Evolutionary conservation across 2,797 vertebrate genomes (phyloP).

Genomic region (Mus caroli): DNA sequence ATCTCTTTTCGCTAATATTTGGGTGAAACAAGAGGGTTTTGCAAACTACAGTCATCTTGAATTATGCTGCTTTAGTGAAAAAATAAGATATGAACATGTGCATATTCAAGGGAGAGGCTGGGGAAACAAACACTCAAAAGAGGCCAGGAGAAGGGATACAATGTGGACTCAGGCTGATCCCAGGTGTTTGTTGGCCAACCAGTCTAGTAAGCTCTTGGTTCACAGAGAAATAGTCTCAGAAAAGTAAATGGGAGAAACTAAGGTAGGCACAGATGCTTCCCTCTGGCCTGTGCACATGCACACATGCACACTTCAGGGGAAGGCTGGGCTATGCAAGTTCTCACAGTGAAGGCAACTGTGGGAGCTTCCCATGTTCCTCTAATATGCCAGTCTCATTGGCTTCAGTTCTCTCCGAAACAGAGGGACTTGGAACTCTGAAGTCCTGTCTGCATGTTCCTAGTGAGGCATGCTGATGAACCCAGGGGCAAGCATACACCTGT

Average conservation of each 20-base stretch:
- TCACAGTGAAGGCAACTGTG: background rate
- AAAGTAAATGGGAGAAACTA: background rate
- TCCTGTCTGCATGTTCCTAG: background rate
- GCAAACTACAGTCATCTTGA: slow-evolving; percentile 44
- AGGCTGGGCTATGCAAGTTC: background rate
- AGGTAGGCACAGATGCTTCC: background rate
- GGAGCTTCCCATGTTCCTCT: background rate
- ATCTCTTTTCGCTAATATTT: slow-evolving; percentile 64
- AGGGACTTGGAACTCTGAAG: background rate
- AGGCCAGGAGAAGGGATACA: too few relatives aligned
- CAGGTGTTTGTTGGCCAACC: background rate
- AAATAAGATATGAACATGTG: slow-evolving; percentile 24
- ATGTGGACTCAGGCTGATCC: too few relatives aligned
- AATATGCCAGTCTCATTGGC: background rate
- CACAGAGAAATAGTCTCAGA: background rate
- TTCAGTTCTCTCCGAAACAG: background rate
- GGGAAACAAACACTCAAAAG: background rate
- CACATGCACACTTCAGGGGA: background rate
- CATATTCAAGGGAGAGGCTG: background rate
- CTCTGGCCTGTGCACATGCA: background rate
- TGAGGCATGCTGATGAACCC: background rate
- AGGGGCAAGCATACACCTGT: background rate
- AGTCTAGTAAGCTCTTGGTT: background rate
- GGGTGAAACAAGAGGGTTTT: slow-evolving; percentile 41
- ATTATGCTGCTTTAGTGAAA: slow-evolving; percentile 50